A percentile compares a stretch with the other conserved stretches of the same genome.
phyloP scores from a whole-genome alignment of 1,140 invertebrate species.

The Drosophila nigrodunni region DNA sequence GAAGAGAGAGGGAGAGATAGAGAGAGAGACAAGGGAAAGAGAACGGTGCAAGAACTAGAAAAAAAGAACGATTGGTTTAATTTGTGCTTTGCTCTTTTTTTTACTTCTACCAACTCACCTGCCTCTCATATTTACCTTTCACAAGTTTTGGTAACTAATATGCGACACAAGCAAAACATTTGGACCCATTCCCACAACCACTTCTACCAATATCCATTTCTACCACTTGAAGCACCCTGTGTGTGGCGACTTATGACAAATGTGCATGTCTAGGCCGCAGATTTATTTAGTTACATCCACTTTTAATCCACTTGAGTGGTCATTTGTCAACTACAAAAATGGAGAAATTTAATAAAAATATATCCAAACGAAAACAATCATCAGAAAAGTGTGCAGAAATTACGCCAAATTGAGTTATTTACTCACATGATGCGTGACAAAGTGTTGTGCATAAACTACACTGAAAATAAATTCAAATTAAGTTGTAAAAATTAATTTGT shows the following conservation, averaged over 20 bases:
- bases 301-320: constrained; percentile 84
- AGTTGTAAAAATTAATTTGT: too few relatives aligned
- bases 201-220: neutral
- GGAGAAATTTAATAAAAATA: neutral
- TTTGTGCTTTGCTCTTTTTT: constrained; percentile 22
- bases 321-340: constrained; percentile 65
- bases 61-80: constrained; percentile 29
- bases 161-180: constrained; percentile 36
- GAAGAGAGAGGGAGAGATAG: neutral
- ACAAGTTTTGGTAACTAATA: constrained; percentile 40
- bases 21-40: constrained; percentile 5
- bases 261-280: constrained; percentile 56
- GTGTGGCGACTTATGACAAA: constrained; percentile 51
- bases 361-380: constrained; percentile 10
- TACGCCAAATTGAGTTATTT: neutral
- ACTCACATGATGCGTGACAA: neutral
- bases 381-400: neutral
- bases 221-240: neutral
- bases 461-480: too few relatives aligned
- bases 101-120: constrained; percentile 32
- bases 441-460: too few relatives aligned
- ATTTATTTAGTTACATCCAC: constrained; percentile 69
- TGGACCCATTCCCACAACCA: neutral
- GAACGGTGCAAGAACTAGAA: neutral
- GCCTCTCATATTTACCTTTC: constrained; percentile 29